Percentiles rank a stretch among this genome's conserved stretches.
phyloP scores from a whole-genome alignment of 2,797 vertebrate genomes.

The Melopsittacus undulatus region DNA sequence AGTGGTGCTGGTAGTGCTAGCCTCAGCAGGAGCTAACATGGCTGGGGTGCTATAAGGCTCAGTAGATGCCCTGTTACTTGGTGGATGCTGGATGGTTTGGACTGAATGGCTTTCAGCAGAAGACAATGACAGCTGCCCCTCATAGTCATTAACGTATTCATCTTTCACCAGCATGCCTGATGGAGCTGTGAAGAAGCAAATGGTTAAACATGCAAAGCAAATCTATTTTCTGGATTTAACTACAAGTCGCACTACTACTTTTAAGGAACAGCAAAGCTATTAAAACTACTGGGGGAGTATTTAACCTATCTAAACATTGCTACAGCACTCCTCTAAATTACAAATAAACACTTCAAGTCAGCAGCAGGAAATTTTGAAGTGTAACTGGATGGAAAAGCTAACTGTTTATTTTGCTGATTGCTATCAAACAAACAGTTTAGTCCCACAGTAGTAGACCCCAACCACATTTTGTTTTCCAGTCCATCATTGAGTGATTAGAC shows the following conservation, averaged over 20 bases:
- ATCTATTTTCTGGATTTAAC: not conserved
- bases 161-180: slow-evolving; percentile 91
- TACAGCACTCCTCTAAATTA: not conserved
- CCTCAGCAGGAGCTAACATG: slow-evolving; percentile 86
- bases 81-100: slow-evolving; percentile 94
- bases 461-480: not conserved
- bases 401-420: not conserved
- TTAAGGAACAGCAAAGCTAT: not conserved
- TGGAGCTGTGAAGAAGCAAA: slow-evolving; percentile 77
- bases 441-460: not conserved
- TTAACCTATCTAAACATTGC: not conserved
- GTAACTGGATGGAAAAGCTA: not conserved
- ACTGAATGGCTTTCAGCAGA: slow-evolving; percentile 88
- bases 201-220: not conserved
- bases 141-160: slow-evolving; percentile 90
- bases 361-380: not conserved
- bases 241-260: not conserved
- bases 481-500: not conserved
- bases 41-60: slow-evolving; percentile 85
- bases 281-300: not conserved
- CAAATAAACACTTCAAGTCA: not conserved
- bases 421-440: not conserved
- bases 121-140: slow-evolving; percentile 84
- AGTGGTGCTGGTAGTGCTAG: slow-evolving; percentile 83
- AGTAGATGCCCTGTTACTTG: slow-evolving; percentile 81